These are phyloP conservation scores for Steinernema carpocapsae DNA, from an alignment of 2,888 invertebrate genomes.

Conservation along the genomic window DNA sequence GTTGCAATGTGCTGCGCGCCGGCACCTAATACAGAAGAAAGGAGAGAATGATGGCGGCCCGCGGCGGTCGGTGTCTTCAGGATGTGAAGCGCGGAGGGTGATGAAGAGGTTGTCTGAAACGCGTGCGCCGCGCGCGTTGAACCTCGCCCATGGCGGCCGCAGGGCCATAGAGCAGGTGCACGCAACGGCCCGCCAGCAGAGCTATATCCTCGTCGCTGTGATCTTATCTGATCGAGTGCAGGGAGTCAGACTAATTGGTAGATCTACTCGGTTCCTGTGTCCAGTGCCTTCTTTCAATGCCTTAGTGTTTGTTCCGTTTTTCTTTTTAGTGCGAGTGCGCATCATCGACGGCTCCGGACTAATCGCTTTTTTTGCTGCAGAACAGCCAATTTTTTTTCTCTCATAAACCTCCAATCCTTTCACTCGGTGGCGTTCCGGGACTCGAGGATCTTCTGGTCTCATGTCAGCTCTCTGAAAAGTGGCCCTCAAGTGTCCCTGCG, in stretches of 20 bases:
- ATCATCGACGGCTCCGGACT: not conserved
- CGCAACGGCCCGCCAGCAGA: slow-evolving; percentile 3
- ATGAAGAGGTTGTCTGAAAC: slow-evolving; percentile 28
- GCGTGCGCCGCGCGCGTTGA: not conserved
- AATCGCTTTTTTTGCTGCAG: slow-evolving; percentile 32
- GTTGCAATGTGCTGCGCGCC: slow-evolving; percentile 26
- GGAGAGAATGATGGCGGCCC: not conserved
- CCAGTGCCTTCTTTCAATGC: too few species aligned
- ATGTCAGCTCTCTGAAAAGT: too few species aligned
- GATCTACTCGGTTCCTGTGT: not conserved
- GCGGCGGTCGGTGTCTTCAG: not conserved
- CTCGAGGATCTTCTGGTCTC: too few species aligned
- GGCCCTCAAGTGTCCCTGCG: not conserved
- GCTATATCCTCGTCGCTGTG: not conserved
- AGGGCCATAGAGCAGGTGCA: slow-evolving; percentile 21
- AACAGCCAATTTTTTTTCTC: slow-evolving; percentile 18
- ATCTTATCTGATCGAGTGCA: not conserved
- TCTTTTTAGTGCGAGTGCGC: not conserved
- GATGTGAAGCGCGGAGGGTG: not conserved
- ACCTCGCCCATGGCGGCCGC: not conserved
- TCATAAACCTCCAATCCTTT: slow-evolving; percentile 17
- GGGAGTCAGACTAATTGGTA: not conserved
- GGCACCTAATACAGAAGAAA: not conserved
- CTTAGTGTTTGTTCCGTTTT: too few species aligned
- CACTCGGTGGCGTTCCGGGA: not conserved